Percentiles rank a stretch among this genome's conserved stretches.
phyloP scores from a whole-genome alignment of 1,140 invertebrate genomes.

The Drosophila nannoptera region DNA sequence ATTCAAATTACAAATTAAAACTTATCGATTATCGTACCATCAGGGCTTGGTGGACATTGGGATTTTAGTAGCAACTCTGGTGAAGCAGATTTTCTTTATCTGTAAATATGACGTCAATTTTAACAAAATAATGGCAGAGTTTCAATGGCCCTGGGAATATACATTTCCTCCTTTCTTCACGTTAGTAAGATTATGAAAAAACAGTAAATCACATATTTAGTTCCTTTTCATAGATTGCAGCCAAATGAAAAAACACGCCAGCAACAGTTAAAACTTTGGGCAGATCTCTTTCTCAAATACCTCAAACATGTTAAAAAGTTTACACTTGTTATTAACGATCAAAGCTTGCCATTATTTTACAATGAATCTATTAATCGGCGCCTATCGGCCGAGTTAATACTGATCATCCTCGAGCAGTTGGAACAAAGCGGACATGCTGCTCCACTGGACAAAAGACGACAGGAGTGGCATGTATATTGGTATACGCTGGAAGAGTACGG shows the following conservation, averaged over 20 bases:
- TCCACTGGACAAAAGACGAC: slow-evolving; percentile 90
- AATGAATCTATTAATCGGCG: slow-evolving; percentile 92
- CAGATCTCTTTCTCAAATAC: slow-evolving; percentile 91
- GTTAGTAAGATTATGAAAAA: slow-evolving; percentile 80
- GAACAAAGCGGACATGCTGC: slow-evolving; percentile 89
- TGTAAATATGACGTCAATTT: slow-evolving; percentile 23
- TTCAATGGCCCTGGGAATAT: slow-evolving; percentile 93
- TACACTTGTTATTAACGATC: slow-evolving; percentile 90
- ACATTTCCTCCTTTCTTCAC: slow-evolving; percentile 95
- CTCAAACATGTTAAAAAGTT: slow-evolving; percentile 88
- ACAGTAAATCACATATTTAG: neutral
- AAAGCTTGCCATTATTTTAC: slow-evolving; percentile 87
- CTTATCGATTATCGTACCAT: slow-evolving; percentile 4
- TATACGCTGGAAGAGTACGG: slow-evolving; percentile 96
- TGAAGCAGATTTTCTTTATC: slow-evolving; percentile 9
- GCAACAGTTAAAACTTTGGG: slow-evolving; percentile 96
- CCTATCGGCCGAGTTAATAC: slow-evolving; percentile 87
- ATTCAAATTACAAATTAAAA: neutral
- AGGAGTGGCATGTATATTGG: slow-evolving; percentile 96
- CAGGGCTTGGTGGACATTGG: neutral
- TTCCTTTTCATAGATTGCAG: slow-evolving; percentile 93
- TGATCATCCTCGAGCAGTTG: slow-evolving; percentile 89
- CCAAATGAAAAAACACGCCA: slow-evolving; percentile 93
- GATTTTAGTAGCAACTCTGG: neutral
- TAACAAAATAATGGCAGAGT: slow-evolving; percentile 79